Base-by-base conservation (phyloP, 2,888 invertebrate species). In the Portevinia maculata region DNA sequence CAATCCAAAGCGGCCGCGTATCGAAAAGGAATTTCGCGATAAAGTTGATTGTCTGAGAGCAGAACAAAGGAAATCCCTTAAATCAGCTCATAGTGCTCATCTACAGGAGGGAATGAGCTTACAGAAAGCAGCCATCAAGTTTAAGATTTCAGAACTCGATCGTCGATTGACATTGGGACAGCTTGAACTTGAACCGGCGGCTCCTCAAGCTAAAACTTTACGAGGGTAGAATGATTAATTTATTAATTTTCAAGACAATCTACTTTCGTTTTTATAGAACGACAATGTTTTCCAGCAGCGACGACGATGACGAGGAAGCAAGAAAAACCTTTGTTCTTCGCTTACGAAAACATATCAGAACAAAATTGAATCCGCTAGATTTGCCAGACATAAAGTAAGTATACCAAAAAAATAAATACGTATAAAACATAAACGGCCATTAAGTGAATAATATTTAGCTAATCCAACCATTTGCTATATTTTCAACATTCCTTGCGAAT, bases 131-230 rank as follows among this genome's bases (percentile, higher is more conserved):
- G 89, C 90, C 1, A 87, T 87, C 69, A 89, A 88, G 5, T 90
- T 85, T 74, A 88, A 88, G 41, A 87, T 90, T 15, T 89, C 90
- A 0, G 90, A 89, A 0, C 84, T 90, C 0, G 89, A 90, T 90
- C 88, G 90, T n/a, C 86, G 89, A 0, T 88, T 90, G 0, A 88
- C 13, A 53, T 7, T n/a, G n/a, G n/a, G n/a, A n/a, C 13, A 39
- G 13, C 13, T 39, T 13, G 15, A 39, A 39, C 13, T 5, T 7
- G 15, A 1, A 2, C 7, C 1, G 7, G 15, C 1, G 7, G 1
- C 2, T 6, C 15, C 13, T 39, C 44, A 19, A 21, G 4, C 1
- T 6, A 19, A 19, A 19, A 8, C 44, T 17, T 17, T 9, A 5
- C 15, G 15, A 13, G 6, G 19, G 44, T 44, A 44, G 0, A 24